Base-by-base conservation (phyloP, 2,888 invertebrate genomes). In the Keiferia lycopersicella region DNA sequence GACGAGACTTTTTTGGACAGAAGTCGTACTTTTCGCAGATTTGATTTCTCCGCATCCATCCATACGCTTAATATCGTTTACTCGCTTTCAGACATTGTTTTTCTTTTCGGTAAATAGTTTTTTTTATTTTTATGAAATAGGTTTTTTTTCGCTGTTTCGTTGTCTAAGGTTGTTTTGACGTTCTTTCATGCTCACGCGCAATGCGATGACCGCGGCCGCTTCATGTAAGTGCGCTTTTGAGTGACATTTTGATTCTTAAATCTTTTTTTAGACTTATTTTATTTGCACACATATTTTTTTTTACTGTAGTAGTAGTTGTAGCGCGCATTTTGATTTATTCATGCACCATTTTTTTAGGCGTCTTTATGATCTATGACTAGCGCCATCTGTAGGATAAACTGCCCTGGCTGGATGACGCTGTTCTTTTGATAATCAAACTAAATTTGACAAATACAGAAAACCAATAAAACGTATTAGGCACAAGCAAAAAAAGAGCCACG, bases 101-200 rank as follows among this genome's bases (percentile, higher is more conserved):
- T 73, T 73, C 63, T 69, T 56, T 81, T 82, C 73, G 76, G 77
- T 82, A 80, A 77, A 75, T 80, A 79, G 73, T 74, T 77, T 66
- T 71, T 72, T 74, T 85, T n/a, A n/a, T 26, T 26, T 26, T 26
- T 26, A 26, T 26, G 26, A 26, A 4, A 26, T 26, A 26, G 26
- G 26, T 86, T 78, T 87, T 88, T 74, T 78, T 83, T 79, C 83
- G 84, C 84, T 84, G 34, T 34, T 34, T 34, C 34, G 34, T 34
- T 34, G 34, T 64, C 65, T 90, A 87, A 87, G 87, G 79, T 84
- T 86, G 65, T 76, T 90, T 88, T 88, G 73, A 78, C 83, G 81
- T 87, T 77, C 88, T 90, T 90, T 77, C 91, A 91, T 91, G 91
- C 86, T 83, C 79, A 78, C 87, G 84, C 83, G 81, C 82, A 80